Evolutionary conservation across 2,888 invertebrate genomes (phyloP).

Genomic region (Leptinotarsa rubiginosa): DNA sequence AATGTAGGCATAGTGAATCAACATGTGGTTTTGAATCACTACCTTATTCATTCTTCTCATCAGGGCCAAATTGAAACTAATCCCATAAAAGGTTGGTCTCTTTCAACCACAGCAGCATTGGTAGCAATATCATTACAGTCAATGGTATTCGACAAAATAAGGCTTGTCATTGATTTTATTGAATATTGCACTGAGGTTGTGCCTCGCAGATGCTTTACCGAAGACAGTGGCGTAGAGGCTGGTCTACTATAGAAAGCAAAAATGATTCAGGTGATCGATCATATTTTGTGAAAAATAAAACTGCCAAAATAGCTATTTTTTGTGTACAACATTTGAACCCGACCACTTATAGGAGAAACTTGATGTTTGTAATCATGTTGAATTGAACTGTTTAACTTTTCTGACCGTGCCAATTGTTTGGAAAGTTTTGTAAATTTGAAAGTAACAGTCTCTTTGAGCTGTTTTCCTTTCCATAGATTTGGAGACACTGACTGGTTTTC

Average conservation of each 20-base stretch:
- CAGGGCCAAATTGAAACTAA: slow-evolving; percentile 15
- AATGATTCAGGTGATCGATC: too few relatives aligned
- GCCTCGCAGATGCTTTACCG: slow-evolving; percentile 12
- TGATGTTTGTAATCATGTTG: too few relatives aligned
- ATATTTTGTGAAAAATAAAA: too few relatives aligned
- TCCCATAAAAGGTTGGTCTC: slow-evolving; percentile 25
- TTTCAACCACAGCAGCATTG: slow-evolving; percentile 16
- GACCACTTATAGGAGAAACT: too few relatives aligned
- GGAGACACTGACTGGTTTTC: too few relatives aligned
- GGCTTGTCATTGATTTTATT: slow-evolving; percentile 27
- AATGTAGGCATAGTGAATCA: slow-evolving; percentile 3
- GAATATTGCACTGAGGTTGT: slow-evolving; percentile 19
- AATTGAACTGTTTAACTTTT: too few relatives aligned
- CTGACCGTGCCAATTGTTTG: too few relatives aligned
- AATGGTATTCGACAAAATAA: slow-evolving; percentile 18
- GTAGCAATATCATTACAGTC: slow-evolving; percentile 9
- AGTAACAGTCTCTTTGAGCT: too few relatives aligned
- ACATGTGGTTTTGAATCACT: slow-evolving; percentile 8
- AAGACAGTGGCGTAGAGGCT: slow-evolving; percentile 4
- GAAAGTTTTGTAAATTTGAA: too few relatives aligned
- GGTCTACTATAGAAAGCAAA: not conserved
- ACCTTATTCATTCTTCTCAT: slow-evolving; percentile 12
- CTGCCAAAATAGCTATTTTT: too few relatives aligned
- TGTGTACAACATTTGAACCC: too few relatives aligned
- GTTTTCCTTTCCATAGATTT: too few relatives aligned